Conservation (phyloP, 2,113 vertebrate species). For the Calonectris borealis region DNA sequence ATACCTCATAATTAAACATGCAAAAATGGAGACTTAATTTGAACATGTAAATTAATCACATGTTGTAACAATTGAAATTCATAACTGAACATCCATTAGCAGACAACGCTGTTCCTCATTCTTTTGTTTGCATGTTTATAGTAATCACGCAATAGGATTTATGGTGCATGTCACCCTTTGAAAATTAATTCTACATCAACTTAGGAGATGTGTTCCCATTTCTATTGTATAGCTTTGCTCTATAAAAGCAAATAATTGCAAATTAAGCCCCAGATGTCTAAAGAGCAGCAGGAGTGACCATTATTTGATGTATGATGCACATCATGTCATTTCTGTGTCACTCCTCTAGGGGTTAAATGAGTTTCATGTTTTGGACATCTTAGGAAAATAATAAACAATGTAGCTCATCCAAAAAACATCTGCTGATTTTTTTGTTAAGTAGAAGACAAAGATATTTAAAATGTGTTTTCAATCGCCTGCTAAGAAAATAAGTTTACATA, state of each 20-base stretch:
- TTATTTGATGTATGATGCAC: slow-evolving; percentile 46
- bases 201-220: slow-evolving; percentile 42
- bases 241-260: slow-evolving; percentile 62
- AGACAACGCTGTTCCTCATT: slow-evolving; percentile 58
- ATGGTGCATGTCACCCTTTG: slow-evolving; percentile 52
- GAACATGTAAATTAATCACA: slow-evolving; percentile 67
- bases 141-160: slow-evolving; percentile 58
- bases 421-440: not conserved
- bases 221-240: slow-evolving; percentile 55
- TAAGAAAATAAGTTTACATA: slow-evolving; percentile 36
- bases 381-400: slow-evolving; percentile 22
- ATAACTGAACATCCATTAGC: slow-evolving; percentile 62
- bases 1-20: slow-evolving; percentile 66
- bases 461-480: slow-evolving; percentile 28
- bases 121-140: slow-evolving; percentile 69
- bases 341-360: slow-evolving; percentile 27
- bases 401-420: slow-evolving; percentile 2
- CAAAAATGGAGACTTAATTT: slow-evolving; percentile 69
- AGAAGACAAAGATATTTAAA: slow-evolving; percentile 28
- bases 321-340: slow-evolving; percentile 38
- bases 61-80: slow-evolving; percentile 61
- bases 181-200: slow-evolving; percentile 57
- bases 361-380: not conserved
- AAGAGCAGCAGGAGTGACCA: slow-evolving; percentile 62
- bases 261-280: slow-evolving; percentile 59